phyloP scores from a whole-genome alignment of 2,888 invertebrate species.

The Parochlus steinenii region DNA sequence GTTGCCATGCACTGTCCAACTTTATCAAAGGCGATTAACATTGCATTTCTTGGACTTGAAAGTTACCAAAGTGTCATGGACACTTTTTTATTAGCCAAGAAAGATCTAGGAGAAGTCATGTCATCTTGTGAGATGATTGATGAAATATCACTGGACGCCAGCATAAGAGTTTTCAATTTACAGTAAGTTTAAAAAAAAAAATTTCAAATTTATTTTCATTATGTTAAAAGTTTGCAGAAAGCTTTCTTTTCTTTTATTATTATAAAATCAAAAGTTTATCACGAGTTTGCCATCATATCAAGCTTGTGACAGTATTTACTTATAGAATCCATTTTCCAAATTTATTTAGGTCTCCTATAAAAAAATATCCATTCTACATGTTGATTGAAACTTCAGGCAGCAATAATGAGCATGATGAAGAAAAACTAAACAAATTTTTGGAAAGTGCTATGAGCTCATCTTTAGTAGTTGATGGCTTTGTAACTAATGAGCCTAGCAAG shows the following conservation, averaged over 20 bases:
- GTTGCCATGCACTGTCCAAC: constrained; percentile 82
- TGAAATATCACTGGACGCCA: constrained; percentile 47
- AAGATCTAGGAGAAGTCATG: constrained; percentile 68
- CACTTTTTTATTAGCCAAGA: constrained; percentile 57
- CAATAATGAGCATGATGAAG: constrained; percentile 65
- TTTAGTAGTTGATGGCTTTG: constrained; percentile 64
- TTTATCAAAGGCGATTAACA: constrained; percentile 60
- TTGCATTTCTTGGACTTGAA: constrained; percentile 73
- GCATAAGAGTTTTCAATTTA: constrained; percentile 26
- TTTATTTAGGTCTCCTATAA: constrained; percentile 37
- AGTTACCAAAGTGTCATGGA: constrained; percentile 63
- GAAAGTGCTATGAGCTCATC: constrained; percentile 52
- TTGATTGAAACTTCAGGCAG: constrained; percentile 82
- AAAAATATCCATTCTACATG: constrained; percentile 64
- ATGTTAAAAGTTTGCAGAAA: not conserved
- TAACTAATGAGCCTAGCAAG: constrained; percentile 68
- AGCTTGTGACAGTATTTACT: too few relatives aligned
- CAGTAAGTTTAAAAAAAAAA: constrained; percentile 26
- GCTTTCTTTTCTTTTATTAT: not conserved
- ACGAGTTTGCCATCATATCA: too few relatives aligned
- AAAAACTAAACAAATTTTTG: constrained; percentile 68
- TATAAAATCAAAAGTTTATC: not conserved
- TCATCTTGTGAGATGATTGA: constrained; percentile 96
- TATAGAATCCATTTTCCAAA: too few relatives aligned
- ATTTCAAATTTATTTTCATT: not conserved